These are phyloP conservation scores for Columba janthina DNA, from an alignment of 2,113 vertebrate genomes.

Conservation along the genomic window DNA sequence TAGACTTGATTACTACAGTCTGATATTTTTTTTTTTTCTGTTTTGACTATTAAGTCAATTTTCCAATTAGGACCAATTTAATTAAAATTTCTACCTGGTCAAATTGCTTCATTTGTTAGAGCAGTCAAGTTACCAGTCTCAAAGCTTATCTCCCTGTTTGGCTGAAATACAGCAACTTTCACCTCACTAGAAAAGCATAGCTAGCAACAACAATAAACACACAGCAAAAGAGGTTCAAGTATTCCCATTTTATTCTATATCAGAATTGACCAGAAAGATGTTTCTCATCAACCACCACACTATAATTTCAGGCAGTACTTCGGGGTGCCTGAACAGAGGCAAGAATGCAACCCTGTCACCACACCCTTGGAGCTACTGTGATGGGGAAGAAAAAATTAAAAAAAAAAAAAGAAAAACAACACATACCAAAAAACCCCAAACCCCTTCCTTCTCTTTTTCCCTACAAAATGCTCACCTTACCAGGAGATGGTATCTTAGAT, in stretches of 20 bases:
- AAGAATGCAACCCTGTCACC: background rate
- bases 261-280: background rate
- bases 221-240: background rate
- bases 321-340: background rate
- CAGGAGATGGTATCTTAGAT: background rate
- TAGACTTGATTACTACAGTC: background rate
- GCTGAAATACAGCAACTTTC: background rate
- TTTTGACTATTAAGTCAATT: background rate
- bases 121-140: background rate
- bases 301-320: background rate
- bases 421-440: background rate
- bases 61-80: background rate
- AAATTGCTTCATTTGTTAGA: background rate
- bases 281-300: background rate
- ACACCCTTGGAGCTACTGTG: background rate
- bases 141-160: background rate
- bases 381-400: background rate
- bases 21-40: background rate
- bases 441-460: background rate
- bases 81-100: background rate
- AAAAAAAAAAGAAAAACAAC: too few species aligned
- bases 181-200: background rate
- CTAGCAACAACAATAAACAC: background rate
- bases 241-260: background rate
- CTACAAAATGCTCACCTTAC: background rate